These are phyloP conservation scores for Melieria omissa DNA, from an alignment of 2,888 invertebrate genomes.

Conservation along the genomic window DNA sequence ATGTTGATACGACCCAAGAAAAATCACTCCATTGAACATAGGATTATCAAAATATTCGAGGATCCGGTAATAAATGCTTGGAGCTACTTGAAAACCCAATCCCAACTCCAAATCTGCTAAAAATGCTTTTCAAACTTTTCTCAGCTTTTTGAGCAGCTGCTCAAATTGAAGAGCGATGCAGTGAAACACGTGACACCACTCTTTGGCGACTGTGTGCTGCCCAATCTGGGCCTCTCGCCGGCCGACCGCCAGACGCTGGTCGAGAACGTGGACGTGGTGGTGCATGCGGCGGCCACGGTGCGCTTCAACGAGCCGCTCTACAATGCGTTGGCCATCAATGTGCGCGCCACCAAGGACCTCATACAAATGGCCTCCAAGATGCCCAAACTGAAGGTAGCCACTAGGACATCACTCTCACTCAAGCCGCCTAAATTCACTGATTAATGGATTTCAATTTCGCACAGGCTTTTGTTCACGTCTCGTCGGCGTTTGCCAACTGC, in stretches of 20 bases:
- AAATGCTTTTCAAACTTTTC: too few relatives aligned
- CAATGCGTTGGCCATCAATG: constrained; percentile 76
- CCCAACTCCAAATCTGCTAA: background rate
- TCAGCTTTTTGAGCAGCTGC: constrained; percentile 49
- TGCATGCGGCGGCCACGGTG: constrained; percentile 94
- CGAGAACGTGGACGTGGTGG: constrained; percentile 70
- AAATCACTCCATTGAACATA: too few relatives aligned
- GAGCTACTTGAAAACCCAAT: background rate
- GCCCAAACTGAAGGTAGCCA: constrained; percentile 70
- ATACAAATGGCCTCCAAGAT: constrained; percentile 73
- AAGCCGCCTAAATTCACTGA: constrained; percentile 71
- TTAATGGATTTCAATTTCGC: constrained; percentile 68
- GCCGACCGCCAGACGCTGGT: constrained; percentile 58
- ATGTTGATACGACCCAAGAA: constrained; percentile 22
- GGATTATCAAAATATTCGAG: too few relatives aligned
- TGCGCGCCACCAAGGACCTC: constrained; percentile 75
- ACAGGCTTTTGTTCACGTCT: constrained; percentile 73
- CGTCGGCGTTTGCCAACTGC: constrained; percentile 78
- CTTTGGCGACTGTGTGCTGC: constrained; percentile 63
- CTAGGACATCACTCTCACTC: too few relatives aligned
- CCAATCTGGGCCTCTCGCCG: constrained; percentile 63
- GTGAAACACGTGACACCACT: constrained; percentile 57
- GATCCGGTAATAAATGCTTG: too few relatives aligned
- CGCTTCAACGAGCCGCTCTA: constrained; percentile 77
- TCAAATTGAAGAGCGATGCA: constrained; percentile 30